Evolutionary conservation across 2,888 invertebrate species (phyloP).

Genomic region (Norana najaformis): DNA sequence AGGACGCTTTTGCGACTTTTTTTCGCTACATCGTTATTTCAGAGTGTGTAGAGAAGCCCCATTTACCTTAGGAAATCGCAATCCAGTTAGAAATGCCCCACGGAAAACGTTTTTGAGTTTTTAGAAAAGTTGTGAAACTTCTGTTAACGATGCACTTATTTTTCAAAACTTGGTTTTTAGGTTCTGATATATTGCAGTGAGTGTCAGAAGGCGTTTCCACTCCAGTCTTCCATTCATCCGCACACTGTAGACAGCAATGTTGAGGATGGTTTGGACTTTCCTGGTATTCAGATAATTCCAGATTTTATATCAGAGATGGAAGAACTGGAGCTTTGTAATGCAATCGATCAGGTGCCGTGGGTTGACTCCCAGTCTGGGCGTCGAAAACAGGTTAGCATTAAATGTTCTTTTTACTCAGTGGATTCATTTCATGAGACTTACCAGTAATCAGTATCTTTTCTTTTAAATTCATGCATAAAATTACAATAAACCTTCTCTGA

Average conservation of each 20-base stretch:
- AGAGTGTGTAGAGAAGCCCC: neutral
- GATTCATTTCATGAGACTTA: neutral
- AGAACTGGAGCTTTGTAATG: slow-evolving; percentile 70
- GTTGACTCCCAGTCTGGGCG: slow-evolving; percentile 91
- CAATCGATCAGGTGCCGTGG: slow-evolving; percentile 83
- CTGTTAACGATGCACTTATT: neutral
- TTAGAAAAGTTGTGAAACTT: neutral
- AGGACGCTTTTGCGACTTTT: neutral
- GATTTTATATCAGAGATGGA: slow-evolving; percentile 74
- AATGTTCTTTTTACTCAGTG: neutral
- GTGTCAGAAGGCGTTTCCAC: slow-evolving; percentile 36
- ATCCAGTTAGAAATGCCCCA: too few relatives aligned
- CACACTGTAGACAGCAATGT: slow-evolving; percentile 32
- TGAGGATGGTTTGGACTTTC: slow-evolving; percentile 49
- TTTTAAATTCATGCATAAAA: neutral
- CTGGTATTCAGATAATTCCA: slow-evolving; percentile 57
- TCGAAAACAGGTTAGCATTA: slow-evolving; percentile 78
- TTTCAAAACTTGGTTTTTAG: neutral
- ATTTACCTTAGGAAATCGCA: too few relatives aligned
- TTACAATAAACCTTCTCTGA: neutral
- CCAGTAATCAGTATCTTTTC: neutral
- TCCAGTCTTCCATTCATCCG: neutral
- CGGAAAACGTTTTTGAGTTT: too few relatives aligned
- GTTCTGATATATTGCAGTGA: slow-evolving; percentile 29
- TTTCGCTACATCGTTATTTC: neutral